A percentile compares a stretch with the other conserved stretches of the same genome.
Conservation (phyloP, 2,888 invertebrate genomes). For the Gastracanthus pulcherrimus region DNA sequence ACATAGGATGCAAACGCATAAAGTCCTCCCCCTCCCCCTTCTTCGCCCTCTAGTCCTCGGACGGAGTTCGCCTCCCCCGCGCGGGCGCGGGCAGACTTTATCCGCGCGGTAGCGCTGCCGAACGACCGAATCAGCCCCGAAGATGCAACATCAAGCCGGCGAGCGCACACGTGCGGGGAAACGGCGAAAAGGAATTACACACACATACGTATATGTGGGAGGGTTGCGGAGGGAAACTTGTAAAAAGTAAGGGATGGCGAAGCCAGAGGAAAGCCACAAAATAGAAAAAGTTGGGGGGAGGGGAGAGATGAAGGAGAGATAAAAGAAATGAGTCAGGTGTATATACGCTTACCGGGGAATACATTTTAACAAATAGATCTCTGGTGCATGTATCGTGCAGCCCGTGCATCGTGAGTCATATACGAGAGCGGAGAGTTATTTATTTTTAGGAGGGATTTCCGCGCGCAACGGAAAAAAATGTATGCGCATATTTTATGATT, state of each 20-base stretch:
- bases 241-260: constrained; percentile 47
- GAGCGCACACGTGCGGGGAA: constrained; percentile 14
- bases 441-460: constrained; percentile 8
- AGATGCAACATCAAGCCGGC: constrained; percentile 55
- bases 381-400: not conserved
- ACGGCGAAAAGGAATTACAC: constrained; percentile 53
- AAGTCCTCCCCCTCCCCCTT: constrained; percentile 63
- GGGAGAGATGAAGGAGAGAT: constrained; percentile 44
- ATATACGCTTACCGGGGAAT: constrained; percentile 4
- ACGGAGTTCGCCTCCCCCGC: constrained; percentile 45
- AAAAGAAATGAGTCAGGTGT: constrained; percentile 53
- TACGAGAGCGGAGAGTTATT: not conserved
- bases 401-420: constrained; percentile 8
- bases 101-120: constrained; percentile 62
- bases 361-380: constrained; percentile 47
- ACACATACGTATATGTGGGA: constrained; percentile 15
- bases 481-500: constrained; percentile 10
- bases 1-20: constrained; percentile 75
- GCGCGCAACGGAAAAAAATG: not conserved
- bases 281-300: constrained; percentile 48
- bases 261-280: constrained; percentile 31
- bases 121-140: constrained; percentile 63
- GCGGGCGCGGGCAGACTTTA: constrained; percentile 38
- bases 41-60: constrained; percentile 32
- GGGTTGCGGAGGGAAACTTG: constrained; percentile 53